Conservation (phyloP, 2,888 invertebrate species). For the Meteorus cinctellus region DNA sequence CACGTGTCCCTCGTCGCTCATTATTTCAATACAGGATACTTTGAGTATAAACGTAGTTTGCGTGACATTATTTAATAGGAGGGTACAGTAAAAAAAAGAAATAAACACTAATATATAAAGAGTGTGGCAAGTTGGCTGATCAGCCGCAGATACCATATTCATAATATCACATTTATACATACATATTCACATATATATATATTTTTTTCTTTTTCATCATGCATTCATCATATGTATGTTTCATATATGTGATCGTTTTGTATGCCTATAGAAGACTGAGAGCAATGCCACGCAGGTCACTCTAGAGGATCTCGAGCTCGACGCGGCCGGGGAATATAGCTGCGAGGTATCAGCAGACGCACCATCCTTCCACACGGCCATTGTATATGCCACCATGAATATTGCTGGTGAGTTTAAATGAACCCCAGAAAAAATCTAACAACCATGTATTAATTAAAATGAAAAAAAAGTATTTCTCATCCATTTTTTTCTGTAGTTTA, state of each 20-base stretch:
- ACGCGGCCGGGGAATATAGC: slow-evolving; percentile 67
- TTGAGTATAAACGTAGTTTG: slow-evolving; percentile 29
- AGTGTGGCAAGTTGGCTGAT: slow-evolving; percentile 22
- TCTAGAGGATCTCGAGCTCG: slow-evolving; percentile 64
- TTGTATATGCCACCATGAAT: slow-evolving; percentile 66
- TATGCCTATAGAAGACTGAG: slow-evolving; percentile 62
- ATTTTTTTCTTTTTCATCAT: neutral
- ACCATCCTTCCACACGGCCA: slow-evolving; percentile 70
- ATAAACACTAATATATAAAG: neutral
- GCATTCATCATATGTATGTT: too few species aligned
- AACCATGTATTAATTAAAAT: neutral
- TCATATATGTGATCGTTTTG: neutral
- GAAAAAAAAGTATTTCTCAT: slow-evolving; percentile 35
- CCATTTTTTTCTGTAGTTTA: slow-evolving; percentile 26
- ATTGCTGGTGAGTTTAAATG: slow-evolving; percentile 64
- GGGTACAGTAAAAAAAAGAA: slow-evolving; percentile 2
- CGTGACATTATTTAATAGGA: slow-evolving; percentile 34
- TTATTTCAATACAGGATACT: slow-evolving; percentile 17
- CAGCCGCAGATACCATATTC: slow-evolving; percentile 20
- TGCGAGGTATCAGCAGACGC: slow-evolving; percentile 71
- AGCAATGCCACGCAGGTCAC: slow-evolving; percentile 70
- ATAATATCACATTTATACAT: neutral
- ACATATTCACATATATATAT: neutral
- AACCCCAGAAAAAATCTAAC: slow-evolving; percentile 13
- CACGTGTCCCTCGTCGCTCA: slow-evolving; percentile 24